Base-by-base conservation (phyloP, 2,797 vertebrate genomes). In the Harpagifer antarcticus region DNA sequence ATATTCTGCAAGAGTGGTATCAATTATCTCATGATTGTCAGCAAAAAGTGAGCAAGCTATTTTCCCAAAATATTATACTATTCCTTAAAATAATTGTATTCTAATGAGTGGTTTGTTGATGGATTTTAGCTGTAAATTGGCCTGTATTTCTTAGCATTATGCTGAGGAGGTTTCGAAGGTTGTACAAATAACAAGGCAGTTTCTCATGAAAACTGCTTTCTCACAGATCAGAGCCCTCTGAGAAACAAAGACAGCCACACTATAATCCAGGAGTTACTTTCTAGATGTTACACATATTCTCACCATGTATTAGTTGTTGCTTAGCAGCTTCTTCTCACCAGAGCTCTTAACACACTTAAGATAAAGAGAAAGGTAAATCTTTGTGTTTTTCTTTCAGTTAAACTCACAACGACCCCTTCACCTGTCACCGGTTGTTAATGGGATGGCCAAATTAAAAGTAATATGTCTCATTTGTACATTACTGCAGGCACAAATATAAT, bases 401-500 rank as follows among this genome's bases (percentile, higher is more conserved):
- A 74, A 70, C 59, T 59, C 27, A 68, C 68, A 53, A 9, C 12
- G 1, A 70, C 17, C 14, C 27, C 50, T 16, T 53, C 48, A 20
- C 71, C 54, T 13, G 45, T 40, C 57, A 44, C 48, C 55, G 55
- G 42, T 54, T 31, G 16, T 53, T 23, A 60, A 16, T n/a, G 1
- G 2, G 52, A 52, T 4, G 9, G 53, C 47, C 59, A 81, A 33
- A 71, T 75, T 2, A 48, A 69, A 76, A 60, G 27, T 47, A 64
- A 77, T 50, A 23, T 42, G 15, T 61, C n/a, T 72, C 59, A 66
- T 81, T 86, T 75, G 55, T 78, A 48, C 42, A 60, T 76, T 53
- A 74, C 54, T 31, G 56, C 10, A 58, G 75, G 69, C 70, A 62
- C 58, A 72, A 45, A 76, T 72, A 53, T 61, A 67, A 78, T 81